Evolutionary conservation across 2,113 vertebrate species (phyloP), one percentile per base, ranked within the genome.

Genomic region (Cinclus mexicanus): DNA sequence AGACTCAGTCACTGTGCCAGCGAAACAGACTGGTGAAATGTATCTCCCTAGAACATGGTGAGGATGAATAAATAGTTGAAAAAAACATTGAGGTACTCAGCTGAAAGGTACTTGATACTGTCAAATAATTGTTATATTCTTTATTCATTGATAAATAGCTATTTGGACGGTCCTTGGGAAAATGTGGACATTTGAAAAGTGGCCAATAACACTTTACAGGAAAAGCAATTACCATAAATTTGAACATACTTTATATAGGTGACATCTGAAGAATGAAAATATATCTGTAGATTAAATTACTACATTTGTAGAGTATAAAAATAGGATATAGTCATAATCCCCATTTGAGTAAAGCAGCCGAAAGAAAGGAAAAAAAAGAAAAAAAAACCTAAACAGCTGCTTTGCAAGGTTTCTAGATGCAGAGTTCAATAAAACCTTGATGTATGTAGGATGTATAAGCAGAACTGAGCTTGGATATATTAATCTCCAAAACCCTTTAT

Each of bases 391-490:
- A 96, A 97, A 49, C 90, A 96, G 93, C 94, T 97, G 95, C 92
- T 91, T 80, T 10, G 18, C 78, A 87, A 95, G 74, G 52, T 95
- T 96, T 95, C 80, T 91, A 95, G 94, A 96, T 93, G 83, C 81
- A 95, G 55, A 95, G 84, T 96, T 97, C 94, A 96, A 95, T 97
- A 96, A 97, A 97, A 96, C 82, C 85, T 91, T 97, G 95, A 97
- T 96, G 94, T 91, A 95, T 97, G 88, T 96, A 96, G 86, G 59
- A 96, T 92, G 55, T 91, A 95, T 94, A 97, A 94, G 96, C 94
- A 96, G 92, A 96, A 97, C 83, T 87, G 88, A 94, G 83, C 75
- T 85, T 96, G 93, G 95, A 95, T 95, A 91, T 96, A 97, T 97
- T 95, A 96, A 97, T 97, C 95, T 97, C 81, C 41, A 56, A 95